Base-by-base conservation (phyloP, 2,113 vertebrate genomes). In the Chaetodon trifascialis region DNA sequence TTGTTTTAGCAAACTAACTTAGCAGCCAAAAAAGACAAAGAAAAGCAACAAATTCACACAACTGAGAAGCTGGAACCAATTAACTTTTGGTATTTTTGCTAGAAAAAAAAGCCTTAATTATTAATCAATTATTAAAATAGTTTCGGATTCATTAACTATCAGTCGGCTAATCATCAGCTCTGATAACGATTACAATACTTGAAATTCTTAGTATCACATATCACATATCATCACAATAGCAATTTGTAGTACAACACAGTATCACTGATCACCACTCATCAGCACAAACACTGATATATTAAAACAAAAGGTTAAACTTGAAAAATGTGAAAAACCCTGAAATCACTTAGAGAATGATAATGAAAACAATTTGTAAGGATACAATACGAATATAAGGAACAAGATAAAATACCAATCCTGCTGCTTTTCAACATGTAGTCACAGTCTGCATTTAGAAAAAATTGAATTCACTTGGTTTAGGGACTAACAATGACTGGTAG, bases 401-500 rank as follows among this genome's bases (percentile, higher is more conserved):
- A n/a, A 17, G 11, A 15, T 38, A 38, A 49, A 36, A 51, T n/a
- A 73, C 38, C 30, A 12, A 1, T 10, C 17, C 30, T 0, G 17
- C 56, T 46, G 40, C 5, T 59, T 25, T 44, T 44, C 19, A 4
- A 34, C 25, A 66, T n/a, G 4, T 34, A 56, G 10, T 60, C 5
- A 14, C 34, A 46, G 55, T 68, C 17, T 68, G 14, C 10, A 54
- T 62, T 66, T 55, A 54, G 25, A 79, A 34, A 42, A 7, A 67
- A 30, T 15, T 73, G 15, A 42, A 9, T 40, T 78, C 47, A 58
- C 15, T 64, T 59, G n/a, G 49, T 75, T 71, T 79, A 30, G 56
- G 16, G 19, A 34, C 34, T 21, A 65, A 83, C 51, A 69, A 70
- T 76, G 30, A 80, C 19, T 40, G 21, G 47, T 70, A 56, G 21